Conservation (phyloP, 2,888 invertebrate species). For the Timandra comae region DNA sequence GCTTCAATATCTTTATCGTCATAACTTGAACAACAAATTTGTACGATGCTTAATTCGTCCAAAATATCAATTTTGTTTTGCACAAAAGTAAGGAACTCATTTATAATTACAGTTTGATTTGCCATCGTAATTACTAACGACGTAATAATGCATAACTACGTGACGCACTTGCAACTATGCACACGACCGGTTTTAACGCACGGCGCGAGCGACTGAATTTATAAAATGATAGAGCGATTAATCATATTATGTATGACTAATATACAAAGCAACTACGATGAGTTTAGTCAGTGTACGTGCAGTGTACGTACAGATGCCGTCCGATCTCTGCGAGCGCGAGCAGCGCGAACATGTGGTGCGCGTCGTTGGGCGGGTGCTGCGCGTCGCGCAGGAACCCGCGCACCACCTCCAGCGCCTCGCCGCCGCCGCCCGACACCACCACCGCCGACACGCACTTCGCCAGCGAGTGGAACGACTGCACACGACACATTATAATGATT, state of each 20-base stretch:
- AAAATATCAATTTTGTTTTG: conserved; percentile 3
- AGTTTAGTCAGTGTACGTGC: too few relatives aligned
- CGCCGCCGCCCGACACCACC: conserved; percentile 79
- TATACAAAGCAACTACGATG: too few relatives aligned
- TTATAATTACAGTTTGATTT: conserved; percentile 1
- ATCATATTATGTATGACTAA: too few relatives aligned
- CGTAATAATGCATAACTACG: background rate
- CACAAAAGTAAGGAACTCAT: too few relatives aligned
- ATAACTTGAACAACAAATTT: conserved; percentile 3
- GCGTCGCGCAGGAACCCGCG: conserved; percentile 79
- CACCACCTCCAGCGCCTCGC: conserved; percentile 58
- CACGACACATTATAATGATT: too few relatives aligned
- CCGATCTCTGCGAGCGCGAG: conserved; percentile 98
- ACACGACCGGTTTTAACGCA: too few relatives aligned
- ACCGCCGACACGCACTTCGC: conserved; percentile 98
- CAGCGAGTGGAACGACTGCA: conserved; percentile 93
- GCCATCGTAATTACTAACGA: conserved; percentile 1
- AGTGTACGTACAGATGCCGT: conserved; percentile 86
- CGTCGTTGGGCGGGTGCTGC: conserved; percentile 82
- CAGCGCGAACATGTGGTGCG: conserved; percentile 93
- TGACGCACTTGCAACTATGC: background rate
- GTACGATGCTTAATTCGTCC: conserved; percentile 3
- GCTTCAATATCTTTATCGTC: conserved; percentile 4
- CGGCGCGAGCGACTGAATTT: too few relatives aligned
- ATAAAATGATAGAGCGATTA: too few relatives aligned